Evolutionary conservation across 1,140 invertebrate species (phyloP), one percentile per base, ranked within the genome.

Genomic region (Armadillidium nasatum): DNA sequence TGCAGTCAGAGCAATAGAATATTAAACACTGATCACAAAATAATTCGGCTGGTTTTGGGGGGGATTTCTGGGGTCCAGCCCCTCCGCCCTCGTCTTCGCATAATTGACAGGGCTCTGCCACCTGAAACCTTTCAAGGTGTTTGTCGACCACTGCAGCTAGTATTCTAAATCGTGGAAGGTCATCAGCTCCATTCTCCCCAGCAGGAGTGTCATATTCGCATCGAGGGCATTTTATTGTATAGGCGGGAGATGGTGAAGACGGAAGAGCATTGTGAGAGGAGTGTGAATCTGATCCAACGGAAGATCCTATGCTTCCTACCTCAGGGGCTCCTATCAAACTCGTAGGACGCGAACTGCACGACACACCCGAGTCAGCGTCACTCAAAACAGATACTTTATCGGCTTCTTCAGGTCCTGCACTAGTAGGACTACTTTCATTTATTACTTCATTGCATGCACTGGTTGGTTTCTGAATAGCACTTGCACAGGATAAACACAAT

Each of bases 361-460:
- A 80, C 75, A 80, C 77, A 15, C 77, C 79, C 22, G 77, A 80
- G 77, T 80, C 79, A 22, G 77, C 75, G 50, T 80, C 77, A 68
- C 77, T 80, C 74, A 80, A 75, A 75, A 80, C 77, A n/a, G 79
- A 80, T 67, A 78, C 54, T 74, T 80, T 80, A 22, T 80, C 79
- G 44, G 77, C 79, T 60, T 80, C 79, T 54, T 80, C 79, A 45
- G 46, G 66, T 9, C 22, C 44, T 10, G 70, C 76, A 22, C 60
- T 69, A 45, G 73, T 68, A 44, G 67, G 66, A 45, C 45, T 67
- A 15, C 50, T 19, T 19, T 60, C 50, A 11, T 43, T 46, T 44
- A 44, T 44, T 4, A 72, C 74, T 67, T 76, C 77, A 21, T 80
- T 76, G 13, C 78, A 68, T 10, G 33, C 68, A 43, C 74, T 72